A percentile compares a stretch with the other conserved stretches of the same genome.
phyloP scores from a whole-genome alignment of 1,140 invertebrate genomes.

The Sinonovacula constricta region DNA sequence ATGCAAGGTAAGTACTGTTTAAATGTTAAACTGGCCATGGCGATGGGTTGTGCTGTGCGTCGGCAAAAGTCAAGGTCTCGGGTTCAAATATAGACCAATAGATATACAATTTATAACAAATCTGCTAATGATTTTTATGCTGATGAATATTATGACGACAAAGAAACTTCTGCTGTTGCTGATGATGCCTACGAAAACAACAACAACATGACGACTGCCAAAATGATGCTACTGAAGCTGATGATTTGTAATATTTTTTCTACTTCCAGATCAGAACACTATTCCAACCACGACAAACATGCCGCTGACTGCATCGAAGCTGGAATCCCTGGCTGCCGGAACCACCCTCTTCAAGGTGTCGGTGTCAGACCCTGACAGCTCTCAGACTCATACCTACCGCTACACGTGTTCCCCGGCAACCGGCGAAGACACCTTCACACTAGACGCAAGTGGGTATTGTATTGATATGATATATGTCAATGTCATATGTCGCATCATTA shows the following conservation, averaged over 20 bases:
- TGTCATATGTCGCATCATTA: too few species aligned
- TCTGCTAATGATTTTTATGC: not conserved
- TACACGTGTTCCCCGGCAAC: not conserved
- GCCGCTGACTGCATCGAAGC: not conserved
- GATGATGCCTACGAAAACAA: not conserved
- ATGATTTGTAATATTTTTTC: too few species aligned
- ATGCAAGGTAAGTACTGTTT: too few species aligned
- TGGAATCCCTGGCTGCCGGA: slow-evolving; percentile 20
- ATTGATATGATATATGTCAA: too few species aligned
- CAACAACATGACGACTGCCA: not conserved
- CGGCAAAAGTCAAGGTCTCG: too few species aligned
- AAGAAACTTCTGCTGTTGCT: not conserved
- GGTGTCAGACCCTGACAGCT: not conserved
- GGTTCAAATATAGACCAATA: not conserved
- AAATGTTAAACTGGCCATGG: too few species aligned
- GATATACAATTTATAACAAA: not conserved
- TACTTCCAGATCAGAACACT: slow-evolving; percentile 36
- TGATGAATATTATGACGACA: not conserved
- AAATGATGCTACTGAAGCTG: too few species aligned
- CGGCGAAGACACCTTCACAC: not conserved
- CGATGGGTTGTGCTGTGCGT: too few species aligned
- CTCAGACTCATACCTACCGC: not conserved
- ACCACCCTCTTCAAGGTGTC: not conserved
- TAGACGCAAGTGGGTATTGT: not conserved
- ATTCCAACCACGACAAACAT: slow-evolving; percentile 16